These are phyloP conservation scores for Amazona vittata DNA, from an alignment of 2,113 vertebrate genomes.

Conservation along the genomic window DNA sequence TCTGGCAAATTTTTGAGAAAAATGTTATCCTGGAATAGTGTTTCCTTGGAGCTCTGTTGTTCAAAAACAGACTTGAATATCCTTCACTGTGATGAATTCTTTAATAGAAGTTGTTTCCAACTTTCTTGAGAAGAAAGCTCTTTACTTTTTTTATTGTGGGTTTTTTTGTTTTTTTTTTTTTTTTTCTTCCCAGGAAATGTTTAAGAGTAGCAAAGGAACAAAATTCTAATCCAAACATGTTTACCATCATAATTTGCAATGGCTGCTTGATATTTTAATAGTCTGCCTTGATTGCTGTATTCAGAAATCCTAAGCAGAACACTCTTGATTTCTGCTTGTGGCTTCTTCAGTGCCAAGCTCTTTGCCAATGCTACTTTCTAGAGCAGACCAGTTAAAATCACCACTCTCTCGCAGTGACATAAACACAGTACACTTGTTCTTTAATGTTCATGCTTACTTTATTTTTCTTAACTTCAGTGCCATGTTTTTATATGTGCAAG, in stretches of 20 bases:
- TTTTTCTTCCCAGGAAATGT: neutral
- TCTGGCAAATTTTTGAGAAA: neutral
- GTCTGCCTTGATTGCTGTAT: neutral
- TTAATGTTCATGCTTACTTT: neutral
- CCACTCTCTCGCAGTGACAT: neutral
- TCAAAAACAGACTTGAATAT: neutral
- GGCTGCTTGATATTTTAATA: neutral
- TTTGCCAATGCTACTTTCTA: neutral
- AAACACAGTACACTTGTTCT: neutral
- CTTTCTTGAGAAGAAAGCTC: neutral
- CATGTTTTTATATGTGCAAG: neutral
- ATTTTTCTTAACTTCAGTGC: neutral
- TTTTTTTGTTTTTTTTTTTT: neutral
- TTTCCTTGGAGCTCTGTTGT: neutral
- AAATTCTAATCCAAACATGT: neutral
- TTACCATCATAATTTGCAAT: neutral
- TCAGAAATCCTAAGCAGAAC: neutral
- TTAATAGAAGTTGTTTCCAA: neutral
- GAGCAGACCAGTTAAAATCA: neutral
- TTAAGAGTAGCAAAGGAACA: neutral
- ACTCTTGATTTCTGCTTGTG: neutral
- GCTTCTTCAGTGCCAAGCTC: neutral
- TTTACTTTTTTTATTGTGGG: neutral
- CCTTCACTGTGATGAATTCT: accelerated
- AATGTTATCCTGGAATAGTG: neutral